Evolutionary conservation across 2,113 vertebrate genomes (phyloP), one percentile per base, ranked within the genome.

Genomic region (Epinephelus moara): DNA sequence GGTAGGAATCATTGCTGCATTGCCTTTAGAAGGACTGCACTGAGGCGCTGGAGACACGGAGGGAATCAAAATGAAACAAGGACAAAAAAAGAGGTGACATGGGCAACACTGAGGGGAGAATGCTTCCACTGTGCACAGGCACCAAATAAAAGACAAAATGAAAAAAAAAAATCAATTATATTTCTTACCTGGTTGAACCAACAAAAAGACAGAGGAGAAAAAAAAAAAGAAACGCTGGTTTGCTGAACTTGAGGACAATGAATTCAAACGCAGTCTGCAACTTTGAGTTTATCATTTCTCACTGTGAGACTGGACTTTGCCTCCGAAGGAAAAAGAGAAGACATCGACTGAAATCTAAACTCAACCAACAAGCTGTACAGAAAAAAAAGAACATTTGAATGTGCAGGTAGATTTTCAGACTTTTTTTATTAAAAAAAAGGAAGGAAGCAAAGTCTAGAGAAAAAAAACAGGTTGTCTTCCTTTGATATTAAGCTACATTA

Each of bases 51-150:
- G 84, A 88, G 79, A 87, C 83, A 87, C 42, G 49, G 52, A 76
- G 70, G 79, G 71, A 84, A 79, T 84, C 75, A 67, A 82, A 86
- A 86, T 53, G 70, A 89, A 81, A 85, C 47, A 7, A 19, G 50
- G 72, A 90, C 52, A 82, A 76, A 80, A 72, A 57, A 63, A 83
- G 66, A 87, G 86, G 87, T 84, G 79, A 89, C 80, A 62, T 70
- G 82, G 91, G 91, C 74, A 81, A 81, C 86, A 75, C 68, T 45
- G 68, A 83, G 71, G 93, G 93, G 95, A 96, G 95, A 96, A 97
- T 94, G 95, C 96, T 97, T 97, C 97, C 96, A 95, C 95, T 97
- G 98, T 97, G 97, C 97, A 97, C 96, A 96, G 96, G 95, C 97
- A 94, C 95, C 95, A 91, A 96, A 95, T 93, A 95, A 97, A 97